A percentile compares a stretch with the other conserved stretches of the same genome.
Evolutionary conservation across 1,140 invertebrate genomes (phyloP).

Genomic region (Teleogryllus occipitalis): DNA sequence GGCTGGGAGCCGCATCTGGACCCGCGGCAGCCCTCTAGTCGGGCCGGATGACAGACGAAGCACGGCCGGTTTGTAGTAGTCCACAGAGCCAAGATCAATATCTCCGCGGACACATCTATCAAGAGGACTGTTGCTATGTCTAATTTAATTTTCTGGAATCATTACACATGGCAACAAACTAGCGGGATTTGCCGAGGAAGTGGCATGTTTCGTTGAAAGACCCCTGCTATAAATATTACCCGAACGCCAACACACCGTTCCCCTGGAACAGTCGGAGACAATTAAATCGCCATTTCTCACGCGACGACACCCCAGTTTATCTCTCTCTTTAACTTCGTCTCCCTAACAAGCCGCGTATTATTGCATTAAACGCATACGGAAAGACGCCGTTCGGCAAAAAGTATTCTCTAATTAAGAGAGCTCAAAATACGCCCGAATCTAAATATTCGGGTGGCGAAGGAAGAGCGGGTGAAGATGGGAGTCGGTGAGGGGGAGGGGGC

Average conservation of each 20-base stretch:
- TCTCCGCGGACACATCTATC: neutral
- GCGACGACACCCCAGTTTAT: neutral
- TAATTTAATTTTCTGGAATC: constrained; percentile 6
- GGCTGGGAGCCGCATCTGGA: too few relatives aligned
- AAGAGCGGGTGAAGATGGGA: neutral
- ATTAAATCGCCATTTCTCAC: constrained; percentile 4
- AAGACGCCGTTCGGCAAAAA: neutral
- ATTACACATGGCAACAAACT: constrained; percentile 1
- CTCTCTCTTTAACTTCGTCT: neutral
- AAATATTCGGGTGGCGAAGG: neutral
- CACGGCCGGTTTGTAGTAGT: neutral
- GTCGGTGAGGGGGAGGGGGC: neutral
- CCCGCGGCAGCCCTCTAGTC: too few relatives aligned
- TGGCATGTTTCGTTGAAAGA: neutral
- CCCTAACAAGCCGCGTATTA: neutral
- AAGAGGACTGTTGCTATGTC: neutral
- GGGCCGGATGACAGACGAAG: neutral
- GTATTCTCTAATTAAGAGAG: neutral
- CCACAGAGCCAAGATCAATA: neutral
- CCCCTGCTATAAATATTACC: neutral
- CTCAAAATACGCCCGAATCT: neutral
- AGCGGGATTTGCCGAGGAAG: neutral
- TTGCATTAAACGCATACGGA: neutral
- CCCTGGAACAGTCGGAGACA: neutral
- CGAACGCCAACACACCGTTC: neutral